These are phyloP conservation scores for Lethenteron reissneri DNA, from an alignment of 2,113 vertebrate genomes.

Conservation along the genomic window DNA sequence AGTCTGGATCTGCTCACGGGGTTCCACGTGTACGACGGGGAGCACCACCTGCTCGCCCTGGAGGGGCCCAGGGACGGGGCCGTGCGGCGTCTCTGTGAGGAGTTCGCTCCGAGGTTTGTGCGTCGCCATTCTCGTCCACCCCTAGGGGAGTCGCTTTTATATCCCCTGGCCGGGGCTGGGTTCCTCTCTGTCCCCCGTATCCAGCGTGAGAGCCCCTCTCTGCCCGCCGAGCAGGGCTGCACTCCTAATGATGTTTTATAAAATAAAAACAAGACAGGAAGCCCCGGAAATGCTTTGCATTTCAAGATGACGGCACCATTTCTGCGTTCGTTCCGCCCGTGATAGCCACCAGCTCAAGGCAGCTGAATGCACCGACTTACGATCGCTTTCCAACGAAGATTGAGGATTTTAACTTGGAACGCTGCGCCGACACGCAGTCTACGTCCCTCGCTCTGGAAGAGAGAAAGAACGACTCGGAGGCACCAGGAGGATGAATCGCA, in stretches of 20 bases:
- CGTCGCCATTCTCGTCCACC: no score
- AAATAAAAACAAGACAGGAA: neutral
- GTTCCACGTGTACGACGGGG: constrained; percentile 39
- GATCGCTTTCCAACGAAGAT: no score
- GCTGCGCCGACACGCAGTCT: no score
- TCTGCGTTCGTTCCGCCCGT: no score
- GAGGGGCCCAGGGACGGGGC: constrained; percentile 42
- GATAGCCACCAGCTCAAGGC: no score
- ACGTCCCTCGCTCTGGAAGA: no score
- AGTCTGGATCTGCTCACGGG: constrained; percentile 39
- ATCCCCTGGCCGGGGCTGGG: neutral
- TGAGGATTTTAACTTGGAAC: no score
- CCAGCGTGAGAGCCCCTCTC: neutral
- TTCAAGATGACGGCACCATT: no score
- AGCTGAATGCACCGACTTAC: no score
- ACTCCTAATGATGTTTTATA: neutral
- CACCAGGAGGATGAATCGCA: no score
- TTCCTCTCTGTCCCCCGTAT: neutral
- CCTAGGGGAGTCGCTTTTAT: neutral
- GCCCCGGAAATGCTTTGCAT: neutral
- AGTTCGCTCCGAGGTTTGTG: constrained; percentile 13
- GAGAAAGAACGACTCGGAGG: no score
- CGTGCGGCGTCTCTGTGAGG: constrained; percentile 32
- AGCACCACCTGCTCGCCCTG: constrained; percentile 34
- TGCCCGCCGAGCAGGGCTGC: neutral